Percentiles rank a stretch among this genome's conserved stretches.
These are phyloP conservation scores for Agrotis ipsilon DNA, from an alignment of 2,888 invertebrate genomes.

Conservation along the genomic window DNA sequence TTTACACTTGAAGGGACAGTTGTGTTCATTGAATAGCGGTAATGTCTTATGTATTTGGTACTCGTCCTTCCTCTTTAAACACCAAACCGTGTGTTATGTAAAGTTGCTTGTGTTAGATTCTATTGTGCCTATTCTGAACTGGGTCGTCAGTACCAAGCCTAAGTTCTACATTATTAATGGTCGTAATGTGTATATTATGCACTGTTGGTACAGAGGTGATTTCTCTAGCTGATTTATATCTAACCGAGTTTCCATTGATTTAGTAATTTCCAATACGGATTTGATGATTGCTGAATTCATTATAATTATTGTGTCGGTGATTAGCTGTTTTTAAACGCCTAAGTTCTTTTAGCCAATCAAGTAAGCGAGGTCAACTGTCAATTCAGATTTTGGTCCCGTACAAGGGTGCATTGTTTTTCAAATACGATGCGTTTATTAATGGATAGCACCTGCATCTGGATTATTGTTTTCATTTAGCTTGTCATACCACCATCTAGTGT, in stretches of 20 bases:
- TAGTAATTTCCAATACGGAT: constrained; percentile 32
- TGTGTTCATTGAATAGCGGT: constrained; percentile 51
- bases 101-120: constrained; percentile 5
- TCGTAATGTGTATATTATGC: constrained; percentile 9
- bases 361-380: constrained; percentile 14
- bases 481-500: not conserved
- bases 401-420: not conserved
- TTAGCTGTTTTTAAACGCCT: constrained; percentile 32
- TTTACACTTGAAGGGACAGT: constrained; percentile 38
- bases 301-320: constrained; percentile 36
- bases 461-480: not conserved
- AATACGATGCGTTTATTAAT: not conserved
- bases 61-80: constrained; percentile 30
- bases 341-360: constrained; percentile 2
- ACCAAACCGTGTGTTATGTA: constrained; percentile 27
- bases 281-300: constrained; percentile 37
- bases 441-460: not conserved
- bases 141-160: constrained; percentile 14
- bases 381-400: not conserved
- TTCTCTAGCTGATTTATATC: constrained; percentile 52
- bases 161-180: constrained; percentile 32
- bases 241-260: constrained; percentile 44
- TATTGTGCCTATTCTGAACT: constrained; percentile 30
- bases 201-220: constrained; percentile 26
- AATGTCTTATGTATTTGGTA: constrained; percentile 39